These are phyloP conservation scores for Leptopilina myrica DNA, from an alignment of 2,888 invertebrate species.

Conservation along the genomic window DNA sequence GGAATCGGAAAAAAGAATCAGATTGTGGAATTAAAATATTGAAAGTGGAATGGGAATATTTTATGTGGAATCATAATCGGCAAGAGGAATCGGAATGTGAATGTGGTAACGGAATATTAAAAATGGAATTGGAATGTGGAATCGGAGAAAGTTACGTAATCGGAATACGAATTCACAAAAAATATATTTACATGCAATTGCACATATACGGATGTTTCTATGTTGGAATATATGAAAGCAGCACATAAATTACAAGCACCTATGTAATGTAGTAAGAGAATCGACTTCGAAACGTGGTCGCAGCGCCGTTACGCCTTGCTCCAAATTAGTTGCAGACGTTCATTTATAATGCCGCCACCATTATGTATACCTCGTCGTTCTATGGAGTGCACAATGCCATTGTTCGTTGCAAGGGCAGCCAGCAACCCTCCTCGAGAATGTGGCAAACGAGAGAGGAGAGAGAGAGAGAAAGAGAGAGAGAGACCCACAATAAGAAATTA, in stretches of 20 bases:
- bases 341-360: constrained; percentile 71
- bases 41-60: no score
- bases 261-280: constrained; percentile 16
- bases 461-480: not conserved
- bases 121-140: no score
- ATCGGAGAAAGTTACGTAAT: no score
- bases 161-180: no score
- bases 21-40: no score
- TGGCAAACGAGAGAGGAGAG: not conserved
- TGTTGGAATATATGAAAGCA: not conserved
- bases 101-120: no score
- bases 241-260: not conserved
- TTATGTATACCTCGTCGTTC: constrained; percentile 59
- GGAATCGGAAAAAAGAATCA: no score
- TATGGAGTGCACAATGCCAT: constrained; percentile 64
- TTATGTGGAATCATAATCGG: no score
- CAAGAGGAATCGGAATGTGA: no score
- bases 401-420: constrained; percentile 57
- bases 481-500: constrained; percentile 47
- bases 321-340: constrained; percentile 73
- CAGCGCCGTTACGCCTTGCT: constrained; percentile 54
- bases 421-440: constrained; percentile 40
- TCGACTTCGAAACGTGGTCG: constrained; percentile 46
- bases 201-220: not conserved
- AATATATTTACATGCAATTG: not conserved